Percentiles rank a stretch among this genome's conserved stretches.
phyloP scores from a whole-genome alignment of 2,888 invertebrate genomes.

The Malthinus seriepunctatus region DNA sequence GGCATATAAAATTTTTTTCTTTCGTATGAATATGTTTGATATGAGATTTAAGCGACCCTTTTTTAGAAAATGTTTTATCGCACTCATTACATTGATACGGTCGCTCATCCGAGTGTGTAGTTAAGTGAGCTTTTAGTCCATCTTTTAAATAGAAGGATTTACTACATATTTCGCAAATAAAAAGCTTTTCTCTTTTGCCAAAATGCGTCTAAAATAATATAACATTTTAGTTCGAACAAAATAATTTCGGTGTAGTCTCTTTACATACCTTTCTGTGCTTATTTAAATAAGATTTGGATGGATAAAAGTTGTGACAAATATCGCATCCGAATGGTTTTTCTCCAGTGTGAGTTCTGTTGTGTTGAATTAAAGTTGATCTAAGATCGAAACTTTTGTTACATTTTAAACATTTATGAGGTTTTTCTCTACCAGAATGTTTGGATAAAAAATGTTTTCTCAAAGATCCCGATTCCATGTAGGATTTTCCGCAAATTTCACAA shows the following conservation, averaged over 20 bases:
- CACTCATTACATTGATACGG: constrained; percentile 17
- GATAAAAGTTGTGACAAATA: constrained; percentile 21
- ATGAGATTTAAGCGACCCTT: constrained; percentile 15
- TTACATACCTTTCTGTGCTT: constrained; percentile 19
- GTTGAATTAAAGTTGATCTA: constrained; percentile 36
- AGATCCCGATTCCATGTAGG: constrained; percentile 25
- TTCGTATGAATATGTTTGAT: constrained; percentile 22
- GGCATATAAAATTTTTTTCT: constrained; percentile 25
- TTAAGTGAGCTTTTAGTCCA: constrained; percentile 20
- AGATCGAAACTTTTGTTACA: constrained; percentile 38
- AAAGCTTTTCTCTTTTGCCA: constrained; percentile 10
- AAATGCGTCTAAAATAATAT: constrained; percentile 15
- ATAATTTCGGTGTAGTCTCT: neutral
- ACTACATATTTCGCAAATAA: constrained; percentile 22
- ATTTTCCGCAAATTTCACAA: constrained; percentile 31
- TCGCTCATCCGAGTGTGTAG: constrained; percentile 17
- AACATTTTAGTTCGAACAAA: too few relatives aligned
- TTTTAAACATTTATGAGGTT: constrained; percentile 28
- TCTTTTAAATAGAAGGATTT: constrained; percentile 19
- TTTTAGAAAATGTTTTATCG: constrained; percentile 15
- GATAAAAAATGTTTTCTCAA: constrained; percentile 24
- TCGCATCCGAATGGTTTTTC: constrained; percentile 28
- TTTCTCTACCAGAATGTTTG: constrained; percentile 23
- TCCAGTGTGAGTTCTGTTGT: constrained; percentile 36
- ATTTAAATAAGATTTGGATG: constrained; percentile 23